Conservation (phyloP, 2,797 vertebrate species). For the Alca torda region DNA sequence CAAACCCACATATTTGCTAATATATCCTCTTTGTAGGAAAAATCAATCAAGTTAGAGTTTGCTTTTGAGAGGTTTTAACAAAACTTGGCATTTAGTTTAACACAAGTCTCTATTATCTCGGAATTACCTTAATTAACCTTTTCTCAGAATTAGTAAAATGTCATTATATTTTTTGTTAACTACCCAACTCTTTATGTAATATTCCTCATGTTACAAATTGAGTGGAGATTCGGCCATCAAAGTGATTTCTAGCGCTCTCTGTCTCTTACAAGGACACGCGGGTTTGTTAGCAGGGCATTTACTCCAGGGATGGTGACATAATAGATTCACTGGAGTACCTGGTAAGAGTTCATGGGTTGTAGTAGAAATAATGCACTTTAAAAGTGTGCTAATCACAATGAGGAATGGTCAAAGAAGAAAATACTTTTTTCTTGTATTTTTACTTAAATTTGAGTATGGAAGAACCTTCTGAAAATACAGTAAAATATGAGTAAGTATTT, state of each 20-base stretch:
- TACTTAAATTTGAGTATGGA: neutral
- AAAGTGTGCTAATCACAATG: neutral
- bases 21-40: neutral
- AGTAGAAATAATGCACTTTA: neutral
- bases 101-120: neutral
- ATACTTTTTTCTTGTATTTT: neutral
- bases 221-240: neutral
- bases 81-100: neutral
- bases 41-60: neutral
- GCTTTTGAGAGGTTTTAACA: neutral
- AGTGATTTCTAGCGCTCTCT: neutral
- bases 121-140: neutral
- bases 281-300: neutral
- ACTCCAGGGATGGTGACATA: neutral
- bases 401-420: neutral
- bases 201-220: neutral
- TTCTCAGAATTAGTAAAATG: neutral
- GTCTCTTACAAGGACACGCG: neutral
- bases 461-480: neutral
- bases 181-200: neutral
- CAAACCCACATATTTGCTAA: neutral
- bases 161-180: neutral
- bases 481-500: neutral
- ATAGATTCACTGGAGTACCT: neutral
- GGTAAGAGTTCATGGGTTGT: neutral